Conservation (phyloP, 2,113 vertebrate species). For the Quiscalus mexicanus region DNA sequence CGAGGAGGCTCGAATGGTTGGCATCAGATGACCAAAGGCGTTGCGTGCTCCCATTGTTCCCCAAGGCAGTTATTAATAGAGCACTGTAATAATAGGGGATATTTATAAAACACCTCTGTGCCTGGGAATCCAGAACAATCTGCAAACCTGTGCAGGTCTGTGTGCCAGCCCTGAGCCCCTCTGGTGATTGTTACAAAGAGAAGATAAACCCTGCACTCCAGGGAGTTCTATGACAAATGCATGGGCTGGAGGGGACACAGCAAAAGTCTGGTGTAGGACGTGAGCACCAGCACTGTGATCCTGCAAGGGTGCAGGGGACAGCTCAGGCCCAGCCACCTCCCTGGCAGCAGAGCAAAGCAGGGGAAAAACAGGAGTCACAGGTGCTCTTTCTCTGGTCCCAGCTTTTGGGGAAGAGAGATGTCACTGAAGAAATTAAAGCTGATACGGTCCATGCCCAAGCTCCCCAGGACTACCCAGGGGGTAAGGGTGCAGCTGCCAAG, state of each 20-base stretch:
- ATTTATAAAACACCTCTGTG: conserved; percentile 54
- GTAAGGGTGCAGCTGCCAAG: background rate
- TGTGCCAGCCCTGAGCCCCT: background rate
- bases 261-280: rapidly evolving
- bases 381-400: background rate
- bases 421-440: background rate
- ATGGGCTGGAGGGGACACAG: background rate
- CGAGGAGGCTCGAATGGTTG: background rate
- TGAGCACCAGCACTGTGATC: background rate
- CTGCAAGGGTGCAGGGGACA: background rate
- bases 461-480: background rate
- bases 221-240: background rate
- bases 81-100: conserved; percentile 15
- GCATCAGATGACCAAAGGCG: conserved; percentile 53
- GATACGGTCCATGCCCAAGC: rapidly evolving
- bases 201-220: background rate
- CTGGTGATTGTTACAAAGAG: background rate
- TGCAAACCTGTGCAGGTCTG: conserved; percentile 22
- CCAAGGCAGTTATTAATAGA: conserved; percentile 63
- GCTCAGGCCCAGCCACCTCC: background rate
- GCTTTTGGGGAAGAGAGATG: background rate
- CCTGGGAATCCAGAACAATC: conserved; percentile 19
- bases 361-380: background rate
- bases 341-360: background rate
- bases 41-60: conserved; percentile 58